Base-by-base conservation (phyloP, 2,797 vertebrate genomes). In the Brachymystax lenok region DNA sequence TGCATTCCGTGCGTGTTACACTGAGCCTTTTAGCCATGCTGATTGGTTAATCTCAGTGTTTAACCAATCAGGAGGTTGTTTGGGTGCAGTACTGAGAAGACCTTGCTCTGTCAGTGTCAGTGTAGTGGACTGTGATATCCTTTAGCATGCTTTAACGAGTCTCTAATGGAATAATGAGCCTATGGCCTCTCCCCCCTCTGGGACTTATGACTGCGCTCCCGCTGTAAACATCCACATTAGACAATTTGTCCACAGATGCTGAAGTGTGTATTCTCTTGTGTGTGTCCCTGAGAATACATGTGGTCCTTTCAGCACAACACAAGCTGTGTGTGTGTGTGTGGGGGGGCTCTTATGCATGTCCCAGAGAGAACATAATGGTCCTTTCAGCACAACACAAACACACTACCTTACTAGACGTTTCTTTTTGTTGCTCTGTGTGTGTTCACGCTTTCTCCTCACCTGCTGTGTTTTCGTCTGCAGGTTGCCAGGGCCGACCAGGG, bases 401-500 rank as follows among this genome's bases (percentile, higher is more conserved):
- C 40, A 46, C 40, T 3, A 46, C 40, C 40, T 13, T 3, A 2
- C 13, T 14, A 21, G 21, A 3, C 59, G 6, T 4, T n/a, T 63
- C 13, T 27, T n/a, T 59, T 33, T 56, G 8, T 61, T 14, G 52
- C 52, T 52, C 8, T 64, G 19, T 64, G 27, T 74, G 4, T 74
- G 19, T 67, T 46, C 13, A 13, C 2, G 1, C 4, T 10, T 56
- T 67, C 13, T 63, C 30, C n/a, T 63, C 35, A 52, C 46, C 56
- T 14, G 8, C 7, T 27, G 27, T 73, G 21, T 66, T 10, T 5
- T 56, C 17, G 27, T 54, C 24, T 27, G 10, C 90, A 99, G 98
- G 91, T 95, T 99, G 94, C 98, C 98, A 75, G 98, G 98, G 75
- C 98, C 98, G 81, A 97, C 97, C 86, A 94, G 97, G 93, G 96